phyloP scores from a whole-genome alignment of 2,113 vertebrate genomes.

The Cephalophus harveyi region DNA sequence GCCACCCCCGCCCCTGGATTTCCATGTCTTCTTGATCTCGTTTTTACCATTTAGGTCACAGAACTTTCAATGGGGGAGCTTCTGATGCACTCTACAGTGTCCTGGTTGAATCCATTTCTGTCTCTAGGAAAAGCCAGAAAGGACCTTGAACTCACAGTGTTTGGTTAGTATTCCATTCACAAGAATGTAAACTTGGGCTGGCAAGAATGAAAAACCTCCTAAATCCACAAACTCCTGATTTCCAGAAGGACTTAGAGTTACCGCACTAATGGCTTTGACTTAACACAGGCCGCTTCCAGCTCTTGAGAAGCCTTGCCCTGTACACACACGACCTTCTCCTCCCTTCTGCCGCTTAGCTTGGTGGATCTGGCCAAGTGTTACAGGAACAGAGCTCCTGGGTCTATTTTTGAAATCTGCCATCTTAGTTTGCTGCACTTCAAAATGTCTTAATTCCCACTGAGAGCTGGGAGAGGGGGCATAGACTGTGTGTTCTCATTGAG shows the following conservation, averaged over 20 bases:
- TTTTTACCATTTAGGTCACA: slow-evolving; percentile 85
- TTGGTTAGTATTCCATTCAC: slow-evolving; percentile 84
- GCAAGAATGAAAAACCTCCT: rapidly evolving
- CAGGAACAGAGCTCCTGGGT: background rate
- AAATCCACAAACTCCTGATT: background rate
- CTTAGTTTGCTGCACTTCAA: background rate
- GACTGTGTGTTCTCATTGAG: background rate
- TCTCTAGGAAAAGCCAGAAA: slow-evolving; percentile 94
- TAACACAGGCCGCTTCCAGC: background rate
- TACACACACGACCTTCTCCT: background rate
- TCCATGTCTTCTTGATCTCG: background rate
- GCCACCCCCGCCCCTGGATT: background rate
- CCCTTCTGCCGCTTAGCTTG: background rate
- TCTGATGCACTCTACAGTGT: slow-evolving; percentile 93
- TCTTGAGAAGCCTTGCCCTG: background rate
- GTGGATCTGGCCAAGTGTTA: background rate
- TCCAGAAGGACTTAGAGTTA: background rate
- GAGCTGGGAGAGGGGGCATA: background rate
- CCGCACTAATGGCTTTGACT: background rate
- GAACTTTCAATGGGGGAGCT: slow-evolving; percentile 99
- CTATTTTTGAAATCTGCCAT: background rate
- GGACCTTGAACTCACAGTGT: slow-evolving; percentile 94
- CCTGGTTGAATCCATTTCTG: slow-evolving; percentile 94
- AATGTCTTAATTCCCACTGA: background rate
- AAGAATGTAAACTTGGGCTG: background rate